These are phyloP conservation scores for Scaptodrosophila latifasciaeformis DNA, from an alignment of 2,888 invertebrate species.

Conservation along the genomic window DNA sequence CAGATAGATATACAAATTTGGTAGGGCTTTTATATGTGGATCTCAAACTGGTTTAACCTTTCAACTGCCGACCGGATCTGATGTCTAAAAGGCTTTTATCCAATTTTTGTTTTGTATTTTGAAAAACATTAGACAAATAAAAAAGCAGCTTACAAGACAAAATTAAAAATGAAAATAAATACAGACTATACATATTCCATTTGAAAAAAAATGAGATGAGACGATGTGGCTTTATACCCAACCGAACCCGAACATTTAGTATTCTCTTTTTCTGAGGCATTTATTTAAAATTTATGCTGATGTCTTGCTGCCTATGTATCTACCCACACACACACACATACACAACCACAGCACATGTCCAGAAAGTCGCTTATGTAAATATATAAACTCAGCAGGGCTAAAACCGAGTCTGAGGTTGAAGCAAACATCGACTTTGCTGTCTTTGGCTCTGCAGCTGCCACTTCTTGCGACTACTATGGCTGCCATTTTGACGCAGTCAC, in stretches of 20 bases:
- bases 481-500: constrained; percentile 64
- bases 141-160: constrained; percentile 8
- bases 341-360: constrained; percentile 12
- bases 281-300: constrained; percentile 67
- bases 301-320: constrained; percentile 42
- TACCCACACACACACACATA: constrained; percentile 19
- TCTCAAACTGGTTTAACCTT: constrained; percentile 53
- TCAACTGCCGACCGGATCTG: constrained; percentile 22
- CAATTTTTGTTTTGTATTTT: constrained; percentile 11
- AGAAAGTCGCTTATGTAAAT: constrained; percentile 39
- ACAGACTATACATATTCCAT: too few relatives aligned
- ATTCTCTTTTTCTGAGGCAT: constrained; percentile 54
- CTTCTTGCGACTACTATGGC: too few relatives aligned
- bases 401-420: too few relatives aligned
- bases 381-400: constrained; percentile 53
- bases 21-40: neutral
- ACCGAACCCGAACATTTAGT: constrained; percentile 60
- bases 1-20: neutral
- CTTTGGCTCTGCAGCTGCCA: too few relatives aligned
- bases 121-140: constrained; percentile 24
- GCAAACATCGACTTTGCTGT: too few relatives aligned
- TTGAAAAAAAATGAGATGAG: too few relatives aligned
- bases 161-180: too few relatives aligned
- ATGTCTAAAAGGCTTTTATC: constrained; percentile 11
- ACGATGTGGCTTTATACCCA: too few relatives aligned